Percentiles rank a stretch among this genome's conserved stretches.
These are phyloP conservation scores for Neofelis nebulosa DNA, from an alignment of 2,113 vertebrate species.

Conservation along the genomic window DNA sequence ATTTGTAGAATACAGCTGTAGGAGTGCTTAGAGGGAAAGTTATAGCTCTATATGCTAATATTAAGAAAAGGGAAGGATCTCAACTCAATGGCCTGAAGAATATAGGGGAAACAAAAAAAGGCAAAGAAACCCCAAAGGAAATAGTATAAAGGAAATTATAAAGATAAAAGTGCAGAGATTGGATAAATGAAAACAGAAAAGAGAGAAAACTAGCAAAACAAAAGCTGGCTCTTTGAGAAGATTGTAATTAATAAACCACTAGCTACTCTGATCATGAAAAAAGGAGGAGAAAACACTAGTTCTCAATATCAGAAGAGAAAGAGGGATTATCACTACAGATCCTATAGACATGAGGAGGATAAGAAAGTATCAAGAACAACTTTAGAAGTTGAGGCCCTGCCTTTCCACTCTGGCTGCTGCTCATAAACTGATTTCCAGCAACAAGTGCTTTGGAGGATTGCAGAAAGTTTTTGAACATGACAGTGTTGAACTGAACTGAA, in stretches of 20 bases:
- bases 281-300: neutral
- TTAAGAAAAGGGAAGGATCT: neutral
- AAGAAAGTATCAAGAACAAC: neutral
- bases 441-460: conserved; percentile 92
- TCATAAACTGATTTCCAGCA: conserved; percentile 91
- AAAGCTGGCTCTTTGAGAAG: neutral
- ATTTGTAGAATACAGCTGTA: neutral
- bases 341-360: neutral
- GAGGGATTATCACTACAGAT: neutral
- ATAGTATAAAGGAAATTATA: neutral
- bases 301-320: neutral
- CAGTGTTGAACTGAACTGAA: conserved; percentile 73
- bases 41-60: neutral
- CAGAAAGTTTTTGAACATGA: conserved; percentile 98
- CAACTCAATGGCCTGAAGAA: neutral
- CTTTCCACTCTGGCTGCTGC: neutral
- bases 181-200: neutral
- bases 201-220: neutral
- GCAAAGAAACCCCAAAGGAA: neutral
- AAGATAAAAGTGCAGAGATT: neutral
- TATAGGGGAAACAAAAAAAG: neutral
- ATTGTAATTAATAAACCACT: neutral
- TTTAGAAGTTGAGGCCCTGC: neutral
- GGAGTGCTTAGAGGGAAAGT: neutral
- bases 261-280: neutral